Conservation (phyloP, 2,888 invertebrate genomes). For the Deilephila porcellus region DNA sequence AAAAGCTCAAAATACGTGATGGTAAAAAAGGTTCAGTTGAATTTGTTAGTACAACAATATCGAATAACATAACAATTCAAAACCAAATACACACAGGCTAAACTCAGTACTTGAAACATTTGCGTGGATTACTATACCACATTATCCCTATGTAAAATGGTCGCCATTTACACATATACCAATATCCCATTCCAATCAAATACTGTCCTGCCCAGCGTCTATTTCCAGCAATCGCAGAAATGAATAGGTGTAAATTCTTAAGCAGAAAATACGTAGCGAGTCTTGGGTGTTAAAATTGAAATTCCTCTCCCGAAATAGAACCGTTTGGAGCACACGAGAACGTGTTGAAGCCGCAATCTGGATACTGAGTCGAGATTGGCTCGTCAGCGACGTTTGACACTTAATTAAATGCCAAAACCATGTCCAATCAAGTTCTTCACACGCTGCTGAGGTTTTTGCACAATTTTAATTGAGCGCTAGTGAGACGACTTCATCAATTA, state of each 20-base stretch:
- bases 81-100: too few relatives aligned
- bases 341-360: conserved; percentile 14
- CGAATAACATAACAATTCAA: too few relatives aligned
- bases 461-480: not conserved
- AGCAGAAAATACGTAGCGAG: not conserved
- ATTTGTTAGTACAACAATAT: too few relatives aligned
- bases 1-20: too few relatives aligned
- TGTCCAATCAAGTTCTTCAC: conserved; percentile 16
- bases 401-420: conserved; percentile 20
- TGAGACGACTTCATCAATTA: not conserved
- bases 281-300: not conserved
- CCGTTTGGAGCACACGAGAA: not conserved
- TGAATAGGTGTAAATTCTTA: not conserved
- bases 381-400: conserved; percentile 23
- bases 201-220: not conserved
- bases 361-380: conserved; percentile 19
- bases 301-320: conserved; percentile 15
- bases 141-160: too few relatives aligned
- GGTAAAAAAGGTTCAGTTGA: too few relatives aligned
- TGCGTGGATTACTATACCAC: too few relatives aligned
- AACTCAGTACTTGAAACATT: too few relatives aligned
- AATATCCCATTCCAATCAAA: too few relatives aligned
- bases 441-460: not conserved
- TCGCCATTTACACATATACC: too few relatives aligned
- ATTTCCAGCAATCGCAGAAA: not conserved